These are phyloP conservation scores for Prionailurus bengalensis DNA, from an alignment of 2,113 vertebrate species.

Conservation along the genomic window DNA sequence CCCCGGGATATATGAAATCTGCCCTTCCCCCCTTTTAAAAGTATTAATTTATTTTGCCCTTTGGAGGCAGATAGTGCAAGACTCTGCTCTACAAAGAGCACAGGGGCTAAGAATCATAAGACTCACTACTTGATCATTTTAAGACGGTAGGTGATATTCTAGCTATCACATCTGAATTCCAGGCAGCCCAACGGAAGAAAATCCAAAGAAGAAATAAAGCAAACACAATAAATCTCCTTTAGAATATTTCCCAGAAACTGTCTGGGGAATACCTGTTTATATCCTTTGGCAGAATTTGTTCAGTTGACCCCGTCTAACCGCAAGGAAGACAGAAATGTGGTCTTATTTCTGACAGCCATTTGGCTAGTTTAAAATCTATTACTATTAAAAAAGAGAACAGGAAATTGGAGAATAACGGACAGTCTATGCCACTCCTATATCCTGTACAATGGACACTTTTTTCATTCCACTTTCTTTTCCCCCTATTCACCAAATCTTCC, in stretches of 20 bases:
- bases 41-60: neutral
- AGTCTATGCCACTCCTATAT: neutral
- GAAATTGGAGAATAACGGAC: neutral
- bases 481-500: neutral
- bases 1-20: neutral
- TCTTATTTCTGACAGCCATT: neutral
- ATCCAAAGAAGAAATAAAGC: neutral
- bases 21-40: neutral
- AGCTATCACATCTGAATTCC: neutral
- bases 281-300: neutral
- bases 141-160: neutral
- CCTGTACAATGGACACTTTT: neutral
- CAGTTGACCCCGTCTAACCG: neutral
- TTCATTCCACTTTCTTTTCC: neutral
- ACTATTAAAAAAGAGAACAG: neutral
- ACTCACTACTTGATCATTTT: neutral
- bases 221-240: neutral
- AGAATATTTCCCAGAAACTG: neutral
- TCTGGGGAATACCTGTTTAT: neutral
- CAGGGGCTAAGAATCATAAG: neutral
- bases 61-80: neutral
- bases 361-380: neutral
- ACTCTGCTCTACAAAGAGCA: neutral
- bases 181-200: neutral
- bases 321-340: neutral